These are phyloP conservation scores for Bibio marci DNA, from an alignment of 2,888 invertebrate species.

Conservation along the genomic window DNA sequence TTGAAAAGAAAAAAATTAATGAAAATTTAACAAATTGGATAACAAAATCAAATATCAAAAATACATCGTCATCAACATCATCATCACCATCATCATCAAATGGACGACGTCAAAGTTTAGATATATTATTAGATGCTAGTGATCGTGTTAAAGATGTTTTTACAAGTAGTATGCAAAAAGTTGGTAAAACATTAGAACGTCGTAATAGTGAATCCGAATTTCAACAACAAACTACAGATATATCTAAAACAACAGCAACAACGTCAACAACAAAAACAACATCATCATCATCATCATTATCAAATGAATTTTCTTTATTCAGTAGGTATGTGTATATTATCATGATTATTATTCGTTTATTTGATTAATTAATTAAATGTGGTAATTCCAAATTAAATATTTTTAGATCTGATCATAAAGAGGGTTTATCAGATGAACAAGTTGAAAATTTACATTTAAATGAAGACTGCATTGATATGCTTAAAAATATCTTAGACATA, in stretches of 20 bases:
- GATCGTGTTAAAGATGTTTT: conserved; percentile 70
- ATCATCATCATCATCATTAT: conserved; percentile 11
- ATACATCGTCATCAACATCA: conserved; percentile 27
- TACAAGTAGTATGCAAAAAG: conserved; percentile 55
- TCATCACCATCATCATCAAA: conserved; percentile 18
- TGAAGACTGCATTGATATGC: conserved; percentile 11
- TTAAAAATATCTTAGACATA: conserved; percentile 12
- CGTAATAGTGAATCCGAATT: conserved; percentile 52
- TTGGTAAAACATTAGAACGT: conserved; percentile 49
- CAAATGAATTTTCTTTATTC: conserved; percentile 26
- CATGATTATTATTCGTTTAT: not conserved
- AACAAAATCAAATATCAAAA: conserved; percentile 25
- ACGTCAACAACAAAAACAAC: not conserved
- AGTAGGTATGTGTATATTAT: conserved; percentile 19
- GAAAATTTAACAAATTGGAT: conserved; percentile 11
- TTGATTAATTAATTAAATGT: not conserved
- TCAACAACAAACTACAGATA: conserved; percentile 26
- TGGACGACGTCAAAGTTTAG: conserved; percentile 51
- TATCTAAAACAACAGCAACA: too few species aligned
- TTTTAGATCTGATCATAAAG: conserved; percentile 24
- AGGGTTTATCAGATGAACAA: conserved; percentile 28
- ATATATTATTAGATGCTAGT: conserved; percentile 58
- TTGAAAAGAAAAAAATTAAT: conserved; percentile 17
- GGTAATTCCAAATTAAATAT: conserved; percentile 7
- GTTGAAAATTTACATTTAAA: conserved; percentile 23